Conservation (phyloP, 2,113 vertebrate species). For the Myiagra hebetior region DNA sequence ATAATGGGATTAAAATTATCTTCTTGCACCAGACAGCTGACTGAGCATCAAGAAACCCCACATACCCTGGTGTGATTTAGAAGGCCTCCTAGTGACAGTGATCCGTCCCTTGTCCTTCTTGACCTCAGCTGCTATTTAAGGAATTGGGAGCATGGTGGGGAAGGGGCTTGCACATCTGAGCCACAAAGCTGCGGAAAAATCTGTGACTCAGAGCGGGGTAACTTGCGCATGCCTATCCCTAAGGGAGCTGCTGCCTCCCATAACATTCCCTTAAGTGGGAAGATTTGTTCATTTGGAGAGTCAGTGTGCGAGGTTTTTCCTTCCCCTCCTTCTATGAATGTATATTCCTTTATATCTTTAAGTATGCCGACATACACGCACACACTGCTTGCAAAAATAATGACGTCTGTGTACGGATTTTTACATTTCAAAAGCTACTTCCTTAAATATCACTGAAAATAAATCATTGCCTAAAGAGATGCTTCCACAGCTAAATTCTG, state of each 20-base stretch:
- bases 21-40: background rate
- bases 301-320: background rate
- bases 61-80: background rate
- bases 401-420: background rate
- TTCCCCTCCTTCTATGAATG: background rate
- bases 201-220: background rate
- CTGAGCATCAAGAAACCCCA: background rate
- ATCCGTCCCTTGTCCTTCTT: background rate
- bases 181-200: background rate
- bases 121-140: conserved; percentile 2
- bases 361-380: background rate
- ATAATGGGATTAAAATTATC: conserved; percentile 38
- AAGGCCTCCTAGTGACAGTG: background rate
- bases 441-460: background rate
- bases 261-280: conserved; percentile 12
- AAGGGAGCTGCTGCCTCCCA: background rate
- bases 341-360: background rate
- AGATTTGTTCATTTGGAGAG: background rate
- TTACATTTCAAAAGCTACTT: background rate
- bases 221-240: background rate
- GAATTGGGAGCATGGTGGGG: background rate
- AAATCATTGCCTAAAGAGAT: background rate
- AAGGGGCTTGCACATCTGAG: background rate
- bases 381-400: background rate
- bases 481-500: background rate